Percentiles rank a stretch among this genome's conserved stretches.
phyloP scores from a whole-genome alignment of 2,888 invertebrate genomes.

The Leptinotarsa peninsularis region DNA sequence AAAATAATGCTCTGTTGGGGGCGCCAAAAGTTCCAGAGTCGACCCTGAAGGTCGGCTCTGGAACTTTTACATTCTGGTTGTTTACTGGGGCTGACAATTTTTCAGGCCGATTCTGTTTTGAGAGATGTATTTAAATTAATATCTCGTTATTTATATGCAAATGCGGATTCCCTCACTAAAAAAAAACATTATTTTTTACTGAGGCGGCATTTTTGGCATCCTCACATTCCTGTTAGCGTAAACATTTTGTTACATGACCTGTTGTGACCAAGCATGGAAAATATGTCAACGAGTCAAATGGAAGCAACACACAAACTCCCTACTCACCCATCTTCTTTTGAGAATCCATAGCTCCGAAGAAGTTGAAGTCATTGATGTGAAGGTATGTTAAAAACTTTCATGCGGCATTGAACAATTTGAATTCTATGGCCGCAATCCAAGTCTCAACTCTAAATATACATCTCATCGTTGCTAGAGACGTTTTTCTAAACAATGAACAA shows the following conservation, averaged over 20 bases:
- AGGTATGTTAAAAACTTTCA: constrained; percentile 37
- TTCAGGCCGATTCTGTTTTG: too few relatives aligned
- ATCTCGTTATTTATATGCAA: too few relatives aligned
- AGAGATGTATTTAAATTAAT: too few relatives aligned
- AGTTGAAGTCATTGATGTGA: constrained; percentile 42
- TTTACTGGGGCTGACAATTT: too few relatives aligned
- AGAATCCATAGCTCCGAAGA: constrained; percentile 32
- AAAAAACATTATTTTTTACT: not conserved
- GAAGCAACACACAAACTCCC: not conserved
- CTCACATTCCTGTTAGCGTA: not conserved
- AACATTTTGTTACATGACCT: not conserved
- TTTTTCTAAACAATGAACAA: constrained; percentile 38
- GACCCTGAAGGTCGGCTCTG: too few relatives aligned
- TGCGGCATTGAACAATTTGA: constrained; percentile 37
- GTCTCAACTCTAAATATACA: constrained; percentile 41
- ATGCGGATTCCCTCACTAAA: too few relatives aligned
- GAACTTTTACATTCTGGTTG: too few relatives aligned
- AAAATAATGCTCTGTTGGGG: too few relatives aligned
- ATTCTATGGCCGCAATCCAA: constrained; percentile 46
- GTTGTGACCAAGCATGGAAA: not conserved
- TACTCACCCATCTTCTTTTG: constrained; percentile 32
- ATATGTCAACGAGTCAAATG: not conserved
- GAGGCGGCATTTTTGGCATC: not conserved
- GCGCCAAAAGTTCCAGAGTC: too few relatives aligned
- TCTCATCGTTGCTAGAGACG: constrained; percentile 26